These are phyloP conservation scores for Portunus trituberculatus DNA, from an alignment of 1,140 invertebrate genomes.

Conservation along the genomic window DNA sequence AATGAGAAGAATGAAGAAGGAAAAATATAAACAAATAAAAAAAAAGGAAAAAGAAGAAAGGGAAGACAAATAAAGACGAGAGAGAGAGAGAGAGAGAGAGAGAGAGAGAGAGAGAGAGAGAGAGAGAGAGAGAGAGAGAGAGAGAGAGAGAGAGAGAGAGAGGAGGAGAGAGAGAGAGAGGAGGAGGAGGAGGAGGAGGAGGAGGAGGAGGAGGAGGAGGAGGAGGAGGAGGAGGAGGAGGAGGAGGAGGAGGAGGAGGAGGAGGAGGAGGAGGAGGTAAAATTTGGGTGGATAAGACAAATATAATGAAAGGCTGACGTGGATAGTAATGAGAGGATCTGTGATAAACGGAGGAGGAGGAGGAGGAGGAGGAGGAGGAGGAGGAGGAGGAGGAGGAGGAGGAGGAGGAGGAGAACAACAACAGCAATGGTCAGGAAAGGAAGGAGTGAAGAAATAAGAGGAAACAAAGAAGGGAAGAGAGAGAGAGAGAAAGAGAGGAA, in stretches of 20 bases:
- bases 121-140: not conserved
- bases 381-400: too few relatives aligned
- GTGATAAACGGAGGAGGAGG: too few relatives aligned
- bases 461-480: not conserved
- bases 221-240: not conserved
- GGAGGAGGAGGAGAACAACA: too few relatives aligned
- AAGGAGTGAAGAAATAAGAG: not conserved
- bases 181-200: not conserved
- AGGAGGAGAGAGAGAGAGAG: not conserved
- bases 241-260: slow-evolving; percentile 13
- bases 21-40: not conserved
- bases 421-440: too few relatives aligned
- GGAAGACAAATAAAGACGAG: not conserved
- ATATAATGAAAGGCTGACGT: too few relatives aligned
- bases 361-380: too few relatives aligned
- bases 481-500: not conserved
- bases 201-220: not conserved
- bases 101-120: not conserved
- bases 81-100: too few relatives aligned
- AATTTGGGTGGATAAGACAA: too few relatives aligned
- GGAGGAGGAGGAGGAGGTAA: not conserved
- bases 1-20: too few relatives aligned
- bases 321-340: too few relatives aligned
- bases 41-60: not conserved
- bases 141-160: not conserved